Base-by-base conservation (phyloP, 2,888 invertebrate genomes). In the Cancer borealis region DNA sequence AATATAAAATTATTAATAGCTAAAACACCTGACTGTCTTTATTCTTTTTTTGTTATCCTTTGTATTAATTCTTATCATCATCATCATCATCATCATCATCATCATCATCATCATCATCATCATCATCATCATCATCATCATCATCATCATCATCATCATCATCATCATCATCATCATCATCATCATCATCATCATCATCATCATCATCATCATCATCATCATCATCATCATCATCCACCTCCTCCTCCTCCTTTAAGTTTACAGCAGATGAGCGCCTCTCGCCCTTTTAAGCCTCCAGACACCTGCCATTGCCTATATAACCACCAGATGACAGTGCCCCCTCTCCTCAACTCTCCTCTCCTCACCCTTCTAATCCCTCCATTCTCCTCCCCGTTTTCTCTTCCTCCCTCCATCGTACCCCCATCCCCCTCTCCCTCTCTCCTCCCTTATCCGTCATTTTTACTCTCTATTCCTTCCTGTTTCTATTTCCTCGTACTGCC, bases 261-360 rank as follows among this genome's bases (percentile, higher is more conserved):
- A 84, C 84, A 84, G 84, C 39, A 17, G 30, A 1, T 39, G 84
- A 39, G 84, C 84, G 30, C 84, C 14, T 84, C 84, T 84, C 84
- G 39, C 3, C 84, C 14, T n/a, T n/a, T 84, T 14, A 84, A 39
- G 84, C 39, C 84, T 30, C 84, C 14, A 10, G 39, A 84, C 39
- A 84, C 39, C 39, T 39, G 39, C 84, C 84, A 39, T 30, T 14
- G 26, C 84, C 84, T 84, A 84, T 84, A 84, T 84, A 84, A 84
- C 84, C 84, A 8, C 84, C 3, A 4, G 17, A 39, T 84, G 84
- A 84, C 84, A 60, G 84, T 12, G 39, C 14, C 84, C 14, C 84
- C 84, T 14, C 84, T 84, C 39, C 26, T 17, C 84, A 3, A 39
- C 39, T 14, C 14, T 10, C 39, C 30, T 84, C 39, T 10, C 39